phyloP scores from a whole-genome alignment of 2,797 vertebrate genomes.

The Crypturellus tataupa region DNA sequence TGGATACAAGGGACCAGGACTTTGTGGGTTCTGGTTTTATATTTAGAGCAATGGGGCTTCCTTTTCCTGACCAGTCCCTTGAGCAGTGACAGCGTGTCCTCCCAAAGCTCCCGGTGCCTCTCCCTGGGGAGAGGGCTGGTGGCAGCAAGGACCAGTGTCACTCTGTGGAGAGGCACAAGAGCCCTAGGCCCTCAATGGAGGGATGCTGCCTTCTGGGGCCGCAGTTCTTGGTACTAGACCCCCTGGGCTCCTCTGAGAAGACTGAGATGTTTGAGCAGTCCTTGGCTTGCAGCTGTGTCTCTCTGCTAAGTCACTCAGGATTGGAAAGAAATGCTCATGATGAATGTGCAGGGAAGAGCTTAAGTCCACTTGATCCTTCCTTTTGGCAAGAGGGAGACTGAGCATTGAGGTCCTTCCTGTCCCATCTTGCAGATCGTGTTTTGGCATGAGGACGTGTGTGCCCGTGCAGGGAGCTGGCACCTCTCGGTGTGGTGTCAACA shows the following conservation, averaged over 20 bases:
- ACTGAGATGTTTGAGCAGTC: background rate
- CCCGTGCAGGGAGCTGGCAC: background rate
- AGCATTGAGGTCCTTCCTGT: background rate
- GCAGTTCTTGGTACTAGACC: background rate
- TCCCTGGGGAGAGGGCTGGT: background rate
- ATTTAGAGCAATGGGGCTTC: background rate
- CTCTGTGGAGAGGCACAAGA: background rate
- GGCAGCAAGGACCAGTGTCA: rapidly evolving
- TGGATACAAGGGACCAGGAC: background rate
- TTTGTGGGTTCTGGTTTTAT: background rate
- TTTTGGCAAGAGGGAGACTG: background rate
- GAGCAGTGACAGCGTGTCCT: rapidly evolving
- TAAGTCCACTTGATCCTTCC: background rate
- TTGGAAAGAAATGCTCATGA: background rate
- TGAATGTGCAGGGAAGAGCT: background rate
- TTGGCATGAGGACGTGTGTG: background rate
- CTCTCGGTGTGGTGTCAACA: no score
- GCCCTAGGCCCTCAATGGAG: rapidly evolving
- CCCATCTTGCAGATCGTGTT: background rate
- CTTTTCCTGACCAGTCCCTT: background rate
- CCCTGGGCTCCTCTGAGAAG: background rate
- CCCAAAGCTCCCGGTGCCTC: rapidly evolving
- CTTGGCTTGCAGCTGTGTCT: background rate
- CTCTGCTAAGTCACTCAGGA: background rate
- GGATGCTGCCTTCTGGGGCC: background rate